Evolutionary conservation across 2,113 vertebrate species (phyloP), one percentile per base, ranked within the genome.

Genomic region (Actinemys pallida): DNA sequence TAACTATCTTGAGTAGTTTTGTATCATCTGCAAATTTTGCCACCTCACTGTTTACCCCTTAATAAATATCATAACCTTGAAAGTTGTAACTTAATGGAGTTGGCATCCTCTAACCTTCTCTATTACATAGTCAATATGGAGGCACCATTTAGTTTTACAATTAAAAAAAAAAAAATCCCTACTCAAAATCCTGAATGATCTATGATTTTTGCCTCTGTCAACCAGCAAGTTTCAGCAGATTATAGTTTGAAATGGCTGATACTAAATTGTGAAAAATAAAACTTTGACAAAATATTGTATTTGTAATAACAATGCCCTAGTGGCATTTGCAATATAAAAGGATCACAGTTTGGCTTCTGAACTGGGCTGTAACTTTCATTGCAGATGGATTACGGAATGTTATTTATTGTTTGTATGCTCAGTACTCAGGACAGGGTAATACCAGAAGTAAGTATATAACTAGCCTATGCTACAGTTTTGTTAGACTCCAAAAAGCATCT

Each of bases 1-100:
- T 56, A 57, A 57, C 17, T 53, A 53, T 53, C 53, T 80, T 88
- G 25, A 45, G 65, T 86, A 25, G 27, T 29, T 94, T 94, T 54
- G 59, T 1, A 1, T 72, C 62, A 86, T 79, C 31, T 89, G 84
- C 39, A 53, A 20, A 53, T 53, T 52, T 52, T 53, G 53, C 19
- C 53, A 53, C 53, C 19, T 53, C 53, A 27, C 31, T 84, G 17
- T 86, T 52, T n/a, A 86, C 31, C 22, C 35, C 10, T 29, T 54
- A 56, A 1, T 3, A 0, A 0, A 17, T 90, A 94, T 84, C 86
- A n/a, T 72, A 94, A 24, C 27, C 59, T 57, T 0, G 0, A 31
- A 81, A 53, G 3, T 81, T 3, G 3, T 13, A 3, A 39, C 16
- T 16, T 81, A 86, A 76, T 0, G 0, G 65, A n/a, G 2, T 53